Conservation (phyloP, 2,113 vertebrate species). For the Nyctibius bracteatus region DNA sequence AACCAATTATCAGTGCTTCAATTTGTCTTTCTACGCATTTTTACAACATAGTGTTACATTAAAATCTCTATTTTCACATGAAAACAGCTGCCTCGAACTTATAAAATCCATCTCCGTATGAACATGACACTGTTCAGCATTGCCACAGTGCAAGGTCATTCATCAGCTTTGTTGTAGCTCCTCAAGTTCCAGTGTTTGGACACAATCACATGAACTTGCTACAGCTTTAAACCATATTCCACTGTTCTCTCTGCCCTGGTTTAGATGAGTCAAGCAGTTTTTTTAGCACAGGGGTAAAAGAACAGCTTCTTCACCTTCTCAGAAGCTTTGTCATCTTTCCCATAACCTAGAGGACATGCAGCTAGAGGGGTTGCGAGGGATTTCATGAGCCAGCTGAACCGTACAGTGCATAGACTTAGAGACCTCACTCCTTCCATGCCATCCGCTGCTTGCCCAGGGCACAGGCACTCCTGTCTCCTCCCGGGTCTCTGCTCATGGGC, state of each 20-base stretch:
- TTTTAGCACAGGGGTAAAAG: not conserved
- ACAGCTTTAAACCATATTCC: not conserved
- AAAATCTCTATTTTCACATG: not conserved
- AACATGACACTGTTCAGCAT: not conserved
- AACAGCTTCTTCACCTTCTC: not conserved
- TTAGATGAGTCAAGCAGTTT: not conserved
- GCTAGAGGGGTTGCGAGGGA: not conserved
- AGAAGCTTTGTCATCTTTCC: not conserved
- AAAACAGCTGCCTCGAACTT: not conserved
- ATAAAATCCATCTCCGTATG: not conserved
- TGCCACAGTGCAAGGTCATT: not conserved
- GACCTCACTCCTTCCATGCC: not conserved
- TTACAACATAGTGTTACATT: not conserved
- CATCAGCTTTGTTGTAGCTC: not conserved
- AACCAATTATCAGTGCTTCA: not conserved
- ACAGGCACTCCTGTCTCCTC: not conserved
- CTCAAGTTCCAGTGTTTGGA: not conserved
- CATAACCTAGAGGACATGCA: not conserved
- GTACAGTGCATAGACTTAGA: rapidly evolving
- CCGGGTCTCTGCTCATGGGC: not conserved
- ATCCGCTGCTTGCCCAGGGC: not conserved
- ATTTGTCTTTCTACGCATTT: not conserved
- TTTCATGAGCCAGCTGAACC: not conserved
- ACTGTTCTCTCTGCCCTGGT: not conserved
- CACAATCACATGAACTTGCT: not conserved